phyloP scores from a whole-genome alignment of 37 sponge, comb jelly and placozoan genomes.

The Oscarella lobularis region DNA sequence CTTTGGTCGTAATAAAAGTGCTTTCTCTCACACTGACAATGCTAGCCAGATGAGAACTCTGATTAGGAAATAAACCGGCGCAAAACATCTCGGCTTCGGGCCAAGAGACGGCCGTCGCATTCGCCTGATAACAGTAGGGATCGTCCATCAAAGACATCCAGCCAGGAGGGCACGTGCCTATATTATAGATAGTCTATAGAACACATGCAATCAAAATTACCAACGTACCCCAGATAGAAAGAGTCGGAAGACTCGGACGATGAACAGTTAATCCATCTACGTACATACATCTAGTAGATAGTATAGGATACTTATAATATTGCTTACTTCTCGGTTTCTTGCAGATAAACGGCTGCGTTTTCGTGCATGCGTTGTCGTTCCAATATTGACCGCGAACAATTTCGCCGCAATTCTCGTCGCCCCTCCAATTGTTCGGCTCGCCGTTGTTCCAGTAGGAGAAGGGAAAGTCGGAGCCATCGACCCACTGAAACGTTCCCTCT shows the following conservation, averaged over 20 bases:
- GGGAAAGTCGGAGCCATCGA: neutral
- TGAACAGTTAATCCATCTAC: too few species aligned
- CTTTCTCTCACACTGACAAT: neutral
- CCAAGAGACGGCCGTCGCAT: neutral
- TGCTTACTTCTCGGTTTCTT: neutral
- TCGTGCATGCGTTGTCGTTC: slow-evolving; percentile 4
- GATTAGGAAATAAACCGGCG: too few species aligned
- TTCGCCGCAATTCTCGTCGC: neutral
- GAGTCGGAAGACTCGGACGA: too few species aligned
- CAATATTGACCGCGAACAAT: slow-evolving; percentile 1
- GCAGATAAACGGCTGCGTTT: neutral
- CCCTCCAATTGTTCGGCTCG: slow-evolving; percentile 3
- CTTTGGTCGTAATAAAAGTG: neutral
- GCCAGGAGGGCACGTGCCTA: neutral
- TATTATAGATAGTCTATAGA: too few species aligned
- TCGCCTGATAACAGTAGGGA: neutral
- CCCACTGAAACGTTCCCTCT: neutral
- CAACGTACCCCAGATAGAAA: too few species aligned
- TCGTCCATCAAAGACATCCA: neutral
- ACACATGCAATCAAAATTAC: too few species aligned
- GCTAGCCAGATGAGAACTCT: neutral
- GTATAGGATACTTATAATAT: neutral
- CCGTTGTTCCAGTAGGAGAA: neutral
- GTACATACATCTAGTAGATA: neutral
- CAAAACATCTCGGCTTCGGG: neutral